These are phyloP conservation scores for Pelusios castaneus DNA, from an alignment of 2,113 vertebrate species.

Conservation along the genomic window DNA sequence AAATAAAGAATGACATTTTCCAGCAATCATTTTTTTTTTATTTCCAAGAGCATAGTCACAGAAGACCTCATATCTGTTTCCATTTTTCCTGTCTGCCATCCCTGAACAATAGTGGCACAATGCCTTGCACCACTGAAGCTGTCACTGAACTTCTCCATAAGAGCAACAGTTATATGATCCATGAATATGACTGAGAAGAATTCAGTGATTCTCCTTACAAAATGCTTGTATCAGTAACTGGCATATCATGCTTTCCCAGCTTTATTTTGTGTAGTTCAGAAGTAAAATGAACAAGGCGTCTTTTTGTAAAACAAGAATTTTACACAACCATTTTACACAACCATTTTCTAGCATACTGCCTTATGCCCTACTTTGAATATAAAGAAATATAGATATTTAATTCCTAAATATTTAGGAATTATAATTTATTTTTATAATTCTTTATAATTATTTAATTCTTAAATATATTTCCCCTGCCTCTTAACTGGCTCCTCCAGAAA, in stretches of 20 bases:
- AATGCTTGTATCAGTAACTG: slow-evolving; percentile 6
- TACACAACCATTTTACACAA: neutral
- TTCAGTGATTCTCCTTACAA: slow-evolving; percentile 21
- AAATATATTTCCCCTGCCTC: neutral
- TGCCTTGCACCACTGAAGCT: slow-evolving; percentile 32
- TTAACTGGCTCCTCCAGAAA: neutral
- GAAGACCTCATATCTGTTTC: slow-evolving; percentile 34
- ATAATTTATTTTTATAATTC: neutral
- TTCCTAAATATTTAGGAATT: neutral
- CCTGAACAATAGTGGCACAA: neutral
- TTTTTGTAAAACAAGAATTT: neutral
- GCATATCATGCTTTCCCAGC: neutral
- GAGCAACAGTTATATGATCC: neutral
- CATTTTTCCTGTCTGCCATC: slow-evolving; percentile 10
- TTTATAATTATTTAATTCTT: neutral
- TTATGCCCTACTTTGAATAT: neutral
- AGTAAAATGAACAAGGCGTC: neutral
- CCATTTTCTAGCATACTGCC: neutral
- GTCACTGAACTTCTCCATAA: slow-evolving; percentile 29
- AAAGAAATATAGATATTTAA: neutral
- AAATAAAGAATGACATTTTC: neutral
- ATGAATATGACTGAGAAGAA: slow-evolving; percentile 17
- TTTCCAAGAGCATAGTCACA: slow-evolving; percentile 27
- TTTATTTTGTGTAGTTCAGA: neutral
- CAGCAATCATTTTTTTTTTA: neutral